These are phyloP conservation scores for Ginglymostoma cirratum DNA, from an alignment of 2,113 vertebrate genomes.

Conservation along the genomic window DNA sequence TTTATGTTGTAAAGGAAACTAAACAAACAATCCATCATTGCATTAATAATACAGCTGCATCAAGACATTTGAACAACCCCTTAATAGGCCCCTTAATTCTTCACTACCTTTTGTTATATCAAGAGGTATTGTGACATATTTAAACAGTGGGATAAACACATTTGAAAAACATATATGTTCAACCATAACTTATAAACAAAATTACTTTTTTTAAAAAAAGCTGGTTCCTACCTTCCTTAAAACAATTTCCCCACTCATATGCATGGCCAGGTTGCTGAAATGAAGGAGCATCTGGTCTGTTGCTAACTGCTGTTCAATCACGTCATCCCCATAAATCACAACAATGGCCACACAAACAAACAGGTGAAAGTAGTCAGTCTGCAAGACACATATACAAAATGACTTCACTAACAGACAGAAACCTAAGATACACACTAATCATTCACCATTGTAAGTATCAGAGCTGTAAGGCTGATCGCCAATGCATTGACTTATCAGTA, in stretches of 20 bases:
- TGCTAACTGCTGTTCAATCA: conserved; percentile 83
- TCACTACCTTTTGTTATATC: not conserved
- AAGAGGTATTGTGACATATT: too few species aligned
- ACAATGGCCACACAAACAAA: conserved; percentile 95
- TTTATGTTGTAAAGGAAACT: conserved; percentile 14
- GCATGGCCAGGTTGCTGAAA: conserved; percentile 93
- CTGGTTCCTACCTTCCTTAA: conserved; percentile 76
- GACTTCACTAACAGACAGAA: not conserved
- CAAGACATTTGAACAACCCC: not conserved
- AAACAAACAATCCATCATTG: conserved; percentile 25
- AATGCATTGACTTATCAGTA: not conserved
- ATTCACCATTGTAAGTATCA: not conserved
- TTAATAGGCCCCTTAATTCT: not conserved
- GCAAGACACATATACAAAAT: conserved; percentile 36
- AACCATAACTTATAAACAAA: not conserved
- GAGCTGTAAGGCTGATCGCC: not conserved
- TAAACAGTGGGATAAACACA: not conserved
- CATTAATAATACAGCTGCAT: not conserved
- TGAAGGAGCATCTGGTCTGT: conserved; percentile 96
- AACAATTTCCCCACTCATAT: conserved; percentile 94
- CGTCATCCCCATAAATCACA: conserved; percentile 86
- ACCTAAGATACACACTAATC: not conserved
- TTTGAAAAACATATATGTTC: not conserved
- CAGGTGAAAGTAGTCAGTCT: conserved; percentile 98
- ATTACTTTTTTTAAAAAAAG: not conserved